Evolutionary conservation across 2,113 vertebrate genomes (phyloP), one percentile per base, ranked within the genome.

Genomic region (Chiloscyllium plagiosum): DNA sequence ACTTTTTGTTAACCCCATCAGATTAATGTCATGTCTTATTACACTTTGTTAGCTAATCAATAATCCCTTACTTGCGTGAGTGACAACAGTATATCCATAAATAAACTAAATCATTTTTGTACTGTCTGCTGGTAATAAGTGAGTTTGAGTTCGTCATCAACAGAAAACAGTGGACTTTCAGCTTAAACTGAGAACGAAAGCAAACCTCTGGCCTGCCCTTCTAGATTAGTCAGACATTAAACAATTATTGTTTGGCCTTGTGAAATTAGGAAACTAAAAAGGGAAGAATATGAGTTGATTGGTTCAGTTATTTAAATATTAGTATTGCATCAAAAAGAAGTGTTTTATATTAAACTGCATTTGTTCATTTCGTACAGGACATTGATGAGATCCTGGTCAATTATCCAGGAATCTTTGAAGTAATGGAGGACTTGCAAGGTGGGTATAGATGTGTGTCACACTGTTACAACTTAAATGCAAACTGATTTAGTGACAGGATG

Each of bases 361-460:
- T 95, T 68, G 0, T 96, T 95, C 78, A 94, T 96, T 90, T 97
- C 95, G 97, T 97, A 20, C 94, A 99, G 99, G 99, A 99, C 96
- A 97, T 98, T 2, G 99, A 99, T 86, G 98, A 99, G 94, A 98
- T 99, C 96, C 98, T 98, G 96, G 98, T 99, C 89, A 97, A 98
- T 96, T 99, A 99, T 96, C 99, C 99, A 20, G 98, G 98, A 94
- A 98, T 99, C 96, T 98, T 98, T 97, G 98, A 99, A 95, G 96
- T 99, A 96, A 98, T 99, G 98, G 98, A 97, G 61, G 99, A 99
- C 96, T 97, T 99, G 96, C 98, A 99, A 98, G 99, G 99, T 98
- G 98, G 97, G 97, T 97, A 12, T 20, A 68, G 50, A 29, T 47
- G 1, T 61, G 50, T 89, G 52, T 24, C 52, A 20, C 15, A 52